Evolutionary conservation across 1,140 invertebrate species (phyloP), one percentile per base, ranked within the genome.

Genomic region (Aphelenchoides besseyi): DNA sequence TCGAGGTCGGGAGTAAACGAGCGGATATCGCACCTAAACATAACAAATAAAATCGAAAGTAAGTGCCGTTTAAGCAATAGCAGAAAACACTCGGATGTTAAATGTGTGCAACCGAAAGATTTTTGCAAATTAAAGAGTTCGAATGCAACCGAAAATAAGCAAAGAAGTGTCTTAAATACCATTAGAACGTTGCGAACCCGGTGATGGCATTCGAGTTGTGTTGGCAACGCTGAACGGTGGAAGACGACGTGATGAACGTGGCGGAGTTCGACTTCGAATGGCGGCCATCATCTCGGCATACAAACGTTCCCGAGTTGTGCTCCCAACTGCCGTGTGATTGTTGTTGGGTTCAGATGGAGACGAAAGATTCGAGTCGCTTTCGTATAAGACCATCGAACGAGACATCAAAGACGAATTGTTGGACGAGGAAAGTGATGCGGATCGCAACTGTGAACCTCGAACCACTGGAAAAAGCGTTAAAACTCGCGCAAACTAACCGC

Each of bases 331-430:
- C 63, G 2, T 41, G 28, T 33, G 1, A 33, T 66, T 66, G 63
- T 66, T 66, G 63, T 66, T 66, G 5, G 55, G 32, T 23, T 59
- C 55, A 33, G 18, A 5, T 23, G 55, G 55, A 5, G 55, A 59
- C n/a, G 30, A 36, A 12, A 66, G 30, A 32, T 66, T 66, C 32
- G 63, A 63, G 32, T 66, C 69, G 12, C 26, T 67, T 55, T 70
- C 69, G 26, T 69, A 70, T 12, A 70, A 28, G 29, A 70, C 35
- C 69, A 70, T 70, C 29, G 69, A 70, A 30, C 54, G 18, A 23
- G 69, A 70, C 69, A 70, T 70, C 16, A 29, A 29, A 9, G 68
- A 69, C 18, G 59, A 28, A 35, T n/a, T n/a, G 3, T 54, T 57
- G 5, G 30, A 35, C 2, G 53, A 41, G 0, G 69, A 70, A 3